Conservation (phyloP, 2,113 vertebrate species). For the Prinia subflava region DNA sequence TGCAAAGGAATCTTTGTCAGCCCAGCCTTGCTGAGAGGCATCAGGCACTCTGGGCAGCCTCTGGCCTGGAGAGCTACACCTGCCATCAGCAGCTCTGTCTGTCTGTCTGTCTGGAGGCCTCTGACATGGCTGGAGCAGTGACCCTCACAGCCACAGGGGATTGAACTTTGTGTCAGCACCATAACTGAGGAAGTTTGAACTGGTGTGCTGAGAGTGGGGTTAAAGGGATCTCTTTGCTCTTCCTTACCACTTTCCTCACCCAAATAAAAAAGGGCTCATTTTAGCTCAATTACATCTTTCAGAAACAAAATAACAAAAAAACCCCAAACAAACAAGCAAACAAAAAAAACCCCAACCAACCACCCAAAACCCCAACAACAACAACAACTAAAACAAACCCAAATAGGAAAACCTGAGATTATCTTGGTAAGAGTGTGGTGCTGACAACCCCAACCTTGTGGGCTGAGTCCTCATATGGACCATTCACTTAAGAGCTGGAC, state of each 20-base stretch:
- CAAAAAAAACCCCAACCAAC: neutral
- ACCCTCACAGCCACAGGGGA: neutral
- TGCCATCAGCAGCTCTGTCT: neutral
- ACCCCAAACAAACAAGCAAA: neutral
- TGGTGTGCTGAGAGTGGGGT: fast-evolving
- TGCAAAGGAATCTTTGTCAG: neutral
- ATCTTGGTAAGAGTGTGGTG: neutral
- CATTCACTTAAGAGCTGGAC: neutral
- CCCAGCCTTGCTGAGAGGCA: neutral
- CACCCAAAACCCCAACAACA: too few species aligned
- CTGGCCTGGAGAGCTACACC: neutral
- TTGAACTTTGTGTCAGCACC: neutral
- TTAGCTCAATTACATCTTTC: neutral
- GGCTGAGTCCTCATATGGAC: neutral
- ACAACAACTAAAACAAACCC: too few species aligned
- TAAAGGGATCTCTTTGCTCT: neutral
- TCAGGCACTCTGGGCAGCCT: fast-evolving
- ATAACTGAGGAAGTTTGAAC: neutral
- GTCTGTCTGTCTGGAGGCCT: neutral
- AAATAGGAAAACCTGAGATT: neutral
- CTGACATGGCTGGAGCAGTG: neutral
- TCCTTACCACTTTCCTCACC: neutral
- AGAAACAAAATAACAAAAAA: neutral
- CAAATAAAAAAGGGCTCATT: neutral
- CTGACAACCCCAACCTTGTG: neutral